phyloP scores from a whole-genome alignment of 2,888 invertebrate species.

The Cheilosia urbana region DNA sequence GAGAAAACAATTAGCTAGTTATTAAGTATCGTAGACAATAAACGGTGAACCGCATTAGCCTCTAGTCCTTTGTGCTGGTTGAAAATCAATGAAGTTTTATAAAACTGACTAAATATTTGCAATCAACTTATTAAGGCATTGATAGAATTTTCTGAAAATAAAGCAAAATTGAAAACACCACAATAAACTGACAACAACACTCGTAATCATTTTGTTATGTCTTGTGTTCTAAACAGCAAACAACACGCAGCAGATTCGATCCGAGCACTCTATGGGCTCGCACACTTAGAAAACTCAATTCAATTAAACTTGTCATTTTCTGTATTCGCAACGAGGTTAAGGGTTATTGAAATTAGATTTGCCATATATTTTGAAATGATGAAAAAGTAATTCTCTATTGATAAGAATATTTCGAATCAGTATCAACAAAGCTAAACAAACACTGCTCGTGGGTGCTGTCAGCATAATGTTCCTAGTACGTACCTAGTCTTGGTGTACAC shows the following conservation, averaged over 20 bases:
- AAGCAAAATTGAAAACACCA: not conserved
- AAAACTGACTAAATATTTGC: not conserved
- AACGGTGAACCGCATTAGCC: no score
- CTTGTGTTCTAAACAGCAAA: slow-evolving; percentile 18
- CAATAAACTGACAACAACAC: slow-evolving; percentile 31
- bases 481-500: slow-evolving; percentile 83
- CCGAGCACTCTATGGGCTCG: slow-evolving; percentile 8
- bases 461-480: slow-evolving; percentile 52
- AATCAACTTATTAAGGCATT: not conserved
- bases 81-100: no score
- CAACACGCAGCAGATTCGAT: slow-evolving; percentile 41
- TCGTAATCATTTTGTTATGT: slow-evolving; percentile 21
- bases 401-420: slow-evolving; percentile 34
- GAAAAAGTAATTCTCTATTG: not conserved
- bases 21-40: no score
- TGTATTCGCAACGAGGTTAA: slow-evolving; percentile 20
- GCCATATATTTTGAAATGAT: not conserved
- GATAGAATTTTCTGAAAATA: not conserved
- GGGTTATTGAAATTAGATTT: slow-evolving; percentile 35
- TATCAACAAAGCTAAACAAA: not conserved
- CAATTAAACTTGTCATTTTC: slow-evolving; percentile 13
- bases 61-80: no score
- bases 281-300: slow-evolving; percentile 1
- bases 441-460: slow-evolving; percentile 6
- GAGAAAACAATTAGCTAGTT: no score